Conservation (phyloP, 37 sponge, comb jelly and placozoan genomes). For the Chondrosia reniformis region DNA sequence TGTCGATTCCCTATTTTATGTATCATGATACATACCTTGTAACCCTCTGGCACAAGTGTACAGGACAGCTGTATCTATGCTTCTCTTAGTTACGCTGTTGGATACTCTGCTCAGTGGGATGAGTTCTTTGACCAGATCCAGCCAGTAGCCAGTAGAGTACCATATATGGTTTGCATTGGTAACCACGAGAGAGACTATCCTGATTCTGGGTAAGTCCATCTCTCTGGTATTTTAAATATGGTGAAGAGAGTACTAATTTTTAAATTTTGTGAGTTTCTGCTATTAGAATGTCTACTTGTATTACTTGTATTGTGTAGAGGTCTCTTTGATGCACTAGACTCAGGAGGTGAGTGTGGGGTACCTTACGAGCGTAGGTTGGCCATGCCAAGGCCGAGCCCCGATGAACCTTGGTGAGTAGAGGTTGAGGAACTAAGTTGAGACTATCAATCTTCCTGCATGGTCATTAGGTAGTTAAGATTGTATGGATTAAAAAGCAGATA, state of each 20-base stretch:
- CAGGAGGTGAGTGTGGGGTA: constrained; percentile 78
- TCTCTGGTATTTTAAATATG: neutral
- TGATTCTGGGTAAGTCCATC: constrained; percentile 39
- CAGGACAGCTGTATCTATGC: no score
- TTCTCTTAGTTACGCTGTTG: neutral
- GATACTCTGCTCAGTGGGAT: constrained; percentile 63
- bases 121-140: constrained; percentile 61
- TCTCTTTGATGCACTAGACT: constrained; percentile 30
- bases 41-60: no score
- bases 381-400: constrained; percentile 61
- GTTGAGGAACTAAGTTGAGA: no score
- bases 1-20: no score
- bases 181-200: constrained; percentile 76
- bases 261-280: no score
- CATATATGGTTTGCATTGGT: constrained; percentile 72
- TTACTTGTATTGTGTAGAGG: neutral
- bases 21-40: no score
- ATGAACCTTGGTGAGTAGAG: constrained; percentile 54
- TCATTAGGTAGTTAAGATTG: no score
- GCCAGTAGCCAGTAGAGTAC: constrained; percentile 37
- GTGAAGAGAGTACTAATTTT: no score
- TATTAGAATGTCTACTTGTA: no score
- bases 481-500: no score
- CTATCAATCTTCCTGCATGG: no score
- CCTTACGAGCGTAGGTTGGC: constrained; percentile 63